A percentile compares a stretch with the other conserved stretches of the same genome.
phyloP scores from a whole-genome alignment of 2,797 vertebrate species.

The Hippoglossus hippoglossus region DNA sequence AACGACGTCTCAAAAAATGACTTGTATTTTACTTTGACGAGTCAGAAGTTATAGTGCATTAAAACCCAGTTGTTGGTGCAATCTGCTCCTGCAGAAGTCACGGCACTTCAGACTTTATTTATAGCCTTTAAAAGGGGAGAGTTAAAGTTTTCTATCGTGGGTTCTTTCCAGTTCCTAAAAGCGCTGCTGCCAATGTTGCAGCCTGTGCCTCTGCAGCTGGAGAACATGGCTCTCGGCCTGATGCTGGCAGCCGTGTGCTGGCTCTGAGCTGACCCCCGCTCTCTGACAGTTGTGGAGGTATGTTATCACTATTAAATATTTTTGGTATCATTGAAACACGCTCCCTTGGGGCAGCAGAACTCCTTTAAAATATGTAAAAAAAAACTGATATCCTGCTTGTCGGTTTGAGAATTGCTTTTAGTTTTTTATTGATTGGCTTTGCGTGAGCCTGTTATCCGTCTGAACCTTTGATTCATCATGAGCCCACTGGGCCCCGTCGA shows the following conservation, averaged over 20 bases:
- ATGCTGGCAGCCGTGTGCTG: slow-evolving; percentile 20
- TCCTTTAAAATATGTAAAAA: not conserved
- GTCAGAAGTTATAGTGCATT: slow-evolving; percentile 2
- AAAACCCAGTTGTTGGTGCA: slow-evolving; percentile 10
- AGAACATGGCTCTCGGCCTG: slow-evolving; percentile 19
- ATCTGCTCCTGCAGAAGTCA: not conserved
- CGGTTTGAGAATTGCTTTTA: slow-evolving; percentile 11
- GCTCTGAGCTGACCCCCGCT: slow-evolving; percentile 28
- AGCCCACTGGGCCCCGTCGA: slow-evolving; percentile 14
- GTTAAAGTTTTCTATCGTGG: not conserved
- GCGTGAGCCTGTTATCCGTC: slow-evolving; percentile 9
- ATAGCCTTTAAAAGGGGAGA: not conserved
- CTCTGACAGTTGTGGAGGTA: slow-evolving; percentile 15
- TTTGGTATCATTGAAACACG: slow-evolving; percentile 6
- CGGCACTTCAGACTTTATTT: not conserved
- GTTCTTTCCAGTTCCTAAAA: not conserved
- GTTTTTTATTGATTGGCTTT: slow-evolving; percentile 28
- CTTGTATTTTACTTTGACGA: slow-evolving; percentile 2
- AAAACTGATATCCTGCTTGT: not conserved
- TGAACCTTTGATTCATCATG: slow-evolving; percentile 27
- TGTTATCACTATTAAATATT: slow-evolving; percentile 30
- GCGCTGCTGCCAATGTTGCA: not conserved
- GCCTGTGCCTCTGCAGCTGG: slow-evolving; percentile 14
- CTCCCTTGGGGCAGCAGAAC: not conserved
- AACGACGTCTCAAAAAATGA: not conserved